Percentiles rank a stretch among this genome's conserved stretches.
Conservation (phyloP, 2,888 invertebrate species). For the Hetaerina titia region DNA sequence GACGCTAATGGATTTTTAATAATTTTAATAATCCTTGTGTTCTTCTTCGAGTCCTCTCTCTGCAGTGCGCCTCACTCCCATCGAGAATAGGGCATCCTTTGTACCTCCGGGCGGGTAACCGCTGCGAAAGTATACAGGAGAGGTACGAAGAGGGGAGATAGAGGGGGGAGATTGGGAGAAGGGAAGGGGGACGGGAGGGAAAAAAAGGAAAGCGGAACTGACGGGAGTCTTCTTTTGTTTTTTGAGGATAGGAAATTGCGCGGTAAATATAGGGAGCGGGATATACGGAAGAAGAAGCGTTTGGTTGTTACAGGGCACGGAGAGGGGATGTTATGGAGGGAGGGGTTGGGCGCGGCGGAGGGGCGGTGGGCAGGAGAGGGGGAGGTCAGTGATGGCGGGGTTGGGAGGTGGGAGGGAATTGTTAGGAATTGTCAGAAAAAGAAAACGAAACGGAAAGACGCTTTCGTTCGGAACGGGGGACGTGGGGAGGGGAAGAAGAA, state of each 20-base stretch:
- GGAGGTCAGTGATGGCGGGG: not conserved
- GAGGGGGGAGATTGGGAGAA: not conserved
- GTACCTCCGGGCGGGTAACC: conserved; percentile 55
- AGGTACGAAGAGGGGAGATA: not conserved
- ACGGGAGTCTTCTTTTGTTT: conserved; percentile 55
- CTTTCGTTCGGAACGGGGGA: not conserved
- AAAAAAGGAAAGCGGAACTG: conserved; percentile 60
- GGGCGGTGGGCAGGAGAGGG: not conserved
- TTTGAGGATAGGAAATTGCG: conserved; percentile 61
- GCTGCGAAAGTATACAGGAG: conserved; percentile 49
- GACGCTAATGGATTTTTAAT: conserved; percentile 67
- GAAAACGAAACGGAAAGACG: conserved; percentile 18
- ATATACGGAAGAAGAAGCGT: conserved; percentile 61
- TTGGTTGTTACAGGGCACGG: not conserved
- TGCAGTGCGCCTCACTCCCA: conserved; percentile 34
- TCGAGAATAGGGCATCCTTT: not conserved
- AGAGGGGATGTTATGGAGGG: not conserved
- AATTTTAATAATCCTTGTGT: conserved; percentile 66
- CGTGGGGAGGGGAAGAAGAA: not conserved
- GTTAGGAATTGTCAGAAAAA: conserved; percentile 59
- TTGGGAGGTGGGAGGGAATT: conserved; percentile 14
- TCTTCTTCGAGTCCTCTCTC: conserved; percentile 18
- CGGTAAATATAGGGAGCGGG: conserved; percentile 66
- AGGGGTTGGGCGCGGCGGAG: not conserved
- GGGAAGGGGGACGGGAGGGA: not conserved